A percentile compares a stretch with the other conserved stretches of the same genome.
These are phyloP conservation scores for Tragelaphus strepsiceros DNA, from an alignment of 2,113 vertebrate species.

Conservation along the genomic window DNA sequence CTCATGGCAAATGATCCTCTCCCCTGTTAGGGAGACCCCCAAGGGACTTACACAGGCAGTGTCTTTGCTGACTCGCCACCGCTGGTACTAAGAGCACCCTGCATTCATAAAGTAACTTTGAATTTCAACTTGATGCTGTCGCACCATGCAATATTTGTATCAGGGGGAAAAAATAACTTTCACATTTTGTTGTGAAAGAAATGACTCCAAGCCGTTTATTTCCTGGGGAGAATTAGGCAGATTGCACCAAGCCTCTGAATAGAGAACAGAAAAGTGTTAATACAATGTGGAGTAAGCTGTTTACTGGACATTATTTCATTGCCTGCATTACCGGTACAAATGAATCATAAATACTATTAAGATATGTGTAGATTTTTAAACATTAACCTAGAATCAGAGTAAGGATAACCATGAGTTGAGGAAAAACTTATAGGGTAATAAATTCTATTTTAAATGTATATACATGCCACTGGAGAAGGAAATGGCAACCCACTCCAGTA, in stretches of 20 bases:
- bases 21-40: neutral
- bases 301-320: neutral
- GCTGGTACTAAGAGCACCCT: neutral
- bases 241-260: neutral
- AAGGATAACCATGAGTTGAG: neutral
- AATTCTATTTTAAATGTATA: neutral
- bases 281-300: neutral
- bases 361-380: neutral
- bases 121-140: rapidly evolving
- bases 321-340: neutral
- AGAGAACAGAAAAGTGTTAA: neutral
- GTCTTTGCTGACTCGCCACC: rapidly evolving
- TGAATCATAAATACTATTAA: neutral
- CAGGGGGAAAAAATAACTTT: no score
- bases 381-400: neutral
- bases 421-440: neutral
- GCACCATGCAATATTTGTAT: rapidly evolving
- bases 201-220: neutral
- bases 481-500: no score
- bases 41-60: rapidly evolving
- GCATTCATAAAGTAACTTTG: no score
- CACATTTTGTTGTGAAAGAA: neutral
- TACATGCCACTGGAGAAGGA: no score
- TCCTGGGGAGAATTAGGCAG: neutral
- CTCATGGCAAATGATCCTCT: neutral